These are phyloP conservation scores for Noctua fimbriata DNA, from an alignment of 2,888 invertebrate genomes.

Conservation along the genomic window DNA sequence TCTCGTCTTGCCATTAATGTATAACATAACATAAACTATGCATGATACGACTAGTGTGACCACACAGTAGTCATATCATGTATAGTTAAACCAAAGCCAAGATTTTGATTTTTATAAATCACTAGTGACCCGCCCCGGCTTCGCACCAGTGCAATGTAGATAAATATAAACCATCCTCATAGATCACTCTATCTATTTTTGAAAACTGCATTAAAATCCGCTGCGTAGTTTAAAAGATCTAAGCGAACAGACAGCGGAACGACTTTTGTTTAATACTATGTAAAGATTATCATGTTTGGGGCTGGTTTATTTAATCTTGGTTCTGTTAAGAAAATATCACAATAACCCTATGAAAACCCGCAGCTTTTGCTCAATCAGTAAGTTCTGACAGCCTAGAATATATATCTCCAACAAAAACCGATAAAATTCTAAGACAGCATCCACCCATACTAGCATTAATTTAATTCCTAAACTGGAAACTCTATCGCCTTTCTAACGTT, in stretches of 20 bases:
- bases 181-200: no score
- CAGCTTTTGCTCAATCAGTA: background rate
- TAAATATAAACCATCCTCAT: no score
- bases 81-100: background rate
- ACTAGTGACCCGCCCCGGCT: no score
- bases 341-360: background rate
- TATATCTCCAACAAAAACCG: conserved; percentile 11
- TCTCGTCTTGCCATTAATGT: no score
- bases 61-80: no score
- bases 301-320: background rate
- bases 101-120: background rate
- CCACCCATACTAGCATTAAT: conserved; percentile 3
- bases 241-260: no score
- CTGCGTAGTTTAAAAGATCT: no score
- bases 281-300: background rate
- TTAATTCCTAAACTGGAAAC: conserved; percentile 27
- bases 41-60: no score
- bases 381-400: background rate
- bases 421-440: background rate
- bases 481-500: conserved; percentile 39
- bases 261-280: no score
- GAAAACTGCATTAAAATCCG: no score
- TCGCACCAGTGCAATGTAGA: no score
- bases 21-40: no score
- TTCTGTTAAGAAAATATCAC: background rate